These are phyloP conservation scores for Anhinga rufa DNA, from an alignment of 2,113 vertebrate genomes.

Conservation along the genomic window DNA sequence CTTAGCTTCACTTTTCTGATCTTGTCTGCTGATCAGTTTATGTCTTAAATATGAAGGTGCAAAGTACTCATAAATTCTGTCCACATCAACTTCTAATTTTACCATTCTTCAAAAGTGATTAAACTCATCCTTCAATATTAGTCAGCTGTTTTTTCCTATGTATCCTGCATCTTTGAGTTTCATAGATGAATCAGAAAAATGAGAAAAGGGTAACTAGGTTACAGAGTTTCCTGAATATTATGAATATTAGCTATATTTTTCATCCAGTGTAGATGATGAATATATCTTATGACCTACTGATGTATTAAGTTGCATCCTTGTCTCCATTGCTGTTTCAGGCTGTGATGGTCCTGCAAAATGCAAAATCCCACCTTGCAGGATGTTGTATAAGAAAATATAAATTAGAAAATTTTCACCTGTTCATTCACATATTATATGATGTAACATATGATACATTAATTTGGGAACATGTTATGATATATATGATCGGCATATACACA, in stretches of 20 bases:
- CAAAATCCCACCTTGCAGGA: neutral
- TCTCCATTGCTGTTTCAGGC: neutral
- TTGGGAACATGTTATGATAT: neutral
- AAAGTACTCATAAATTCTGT: constrained; percentile 7
- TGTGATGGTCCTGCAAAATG: neutral
- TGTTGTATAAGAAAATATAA: neutral
- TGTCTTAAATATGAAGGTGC: neutral
- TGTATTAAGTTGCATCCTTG: neutral
- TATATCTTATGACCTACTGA: neutral
- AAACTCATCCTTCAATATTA: neutral
- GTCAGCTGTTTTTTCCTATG: neutral
- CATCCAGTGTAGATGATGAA: neutral
- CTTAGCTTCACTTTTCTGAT: neutral
- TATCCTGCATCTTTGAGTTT: neutral
- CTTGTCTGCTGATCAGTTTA: neutral
- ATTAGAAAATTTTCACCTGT: neutral
- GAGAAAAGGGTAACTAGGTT: neutral
- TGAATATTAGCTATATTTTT: neutral
- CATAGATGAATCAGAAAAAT: neutral
- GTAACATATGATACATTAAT: neutral
- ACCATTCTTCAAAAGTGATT: neutral
- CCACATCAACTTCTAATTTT: constrained; percentile 2
- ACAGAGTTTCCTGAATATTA: neutral
- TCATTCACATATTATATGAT: neutral
- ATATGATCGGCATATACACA: neutral